Evolutionary conservation across 2,888 invertebrate genomes (phyloP).

Genomic region (Lampropteryx suffumata): DNA sequence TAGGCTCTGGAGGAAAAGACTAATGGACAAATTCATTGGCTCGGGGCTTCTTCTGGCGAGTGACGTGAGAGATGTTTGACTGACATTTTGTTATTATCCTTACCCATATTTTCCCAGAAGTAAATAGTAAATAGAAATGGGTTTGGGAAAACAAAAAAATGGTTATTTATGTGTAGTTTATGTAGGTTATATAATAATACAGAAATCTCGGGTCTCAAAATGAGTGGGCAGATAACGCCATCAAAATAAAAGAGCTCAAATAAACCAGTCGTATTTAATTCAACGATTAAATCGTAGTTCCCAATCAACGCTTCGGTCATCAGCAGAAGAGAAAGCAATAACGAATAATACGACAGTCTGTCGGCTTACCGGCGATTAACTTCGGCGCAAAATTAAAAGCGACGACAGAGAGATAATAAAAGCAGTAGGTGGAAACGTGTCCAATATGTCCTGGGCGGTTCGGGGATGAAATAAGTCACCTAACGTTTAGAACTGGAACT

Average conservation of each 20-base stretch:
- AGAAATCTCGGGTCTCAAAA: too few relatives aligned
- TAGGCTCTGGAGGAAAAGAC: too few relatives aligned
- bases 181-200: too few relatives aligned
- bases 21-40: too few relatives aligned
- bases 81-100: too few relatives aligned
- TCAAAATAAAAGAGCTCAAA: neutral
- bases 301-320: conserved; percentile 39
- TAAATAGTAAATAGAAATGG: too few relatives aligned
- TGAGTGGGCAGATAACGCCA: too few relatives aligned
- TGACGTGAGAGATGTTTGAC: too few relatives aligned
- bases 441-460: conserved; percentile 71
- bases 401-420: conserved; percentile 68
- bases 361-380: conserved; percentile 61
- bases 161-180: too few relatives aligned
- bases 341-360: conserved; percentile 55
- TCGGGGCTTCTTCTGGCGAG: too few relatives aligned
- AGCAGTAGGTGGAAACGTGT: conserved; percentile 71
- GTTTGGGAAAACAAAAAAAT: too few relatives aligned
- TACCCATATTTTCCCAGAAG: too few relatives aligned
- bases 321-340: conserved; percentile 51
- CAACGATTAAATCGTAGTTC: neutral
- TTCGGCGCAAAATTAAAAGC: conserved; percentile 72
- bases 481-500: conserved; percentile 9
- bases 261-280: conserved; percentile 1
- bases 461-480: conserved; percentile 22